phyloP scores from a whole-genome alignment of 2,797 vertebrate species.

The Argyrosomus regius region DNA sequence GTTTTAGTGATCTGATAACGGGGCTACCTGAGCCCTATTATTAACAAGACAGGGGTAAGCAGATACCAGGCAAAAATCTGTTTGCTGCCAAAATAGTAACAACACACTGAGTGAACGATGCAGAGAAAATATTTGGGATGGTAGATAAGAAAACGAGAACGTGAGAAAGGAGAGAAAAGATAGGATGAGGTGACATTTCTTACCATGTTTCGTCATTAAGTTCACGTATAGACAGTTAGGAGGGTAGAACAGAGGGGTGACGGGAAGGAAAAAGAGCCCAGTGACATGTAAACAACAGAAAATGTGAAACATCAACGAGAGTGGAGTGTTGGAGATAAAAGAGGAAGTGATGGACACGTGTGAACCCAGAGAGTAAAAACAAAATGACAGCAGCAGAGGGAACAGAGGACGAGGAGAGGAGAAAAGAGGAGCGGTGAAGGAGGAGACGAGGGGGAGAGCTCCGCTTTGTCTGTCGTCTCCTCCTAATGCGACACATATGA shows the following conservation, averaged over 20 bases:
- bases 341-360: slow-evolving; percentile 16
- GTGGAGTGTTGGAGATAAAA: slow-evolving; percentile 13
- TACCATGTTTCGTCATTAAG: neutral
- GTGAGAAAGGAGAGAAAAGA: slow-evolving; percentile 14
- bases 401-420: slow-evolving; percentile 29
- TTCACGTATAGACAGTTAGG: neutral
- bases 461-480: slow-evolving; percentile 69
- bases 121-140: slow-evolving; percentile 28
- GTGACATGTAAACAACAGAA: slow-evolving; percentile 5
- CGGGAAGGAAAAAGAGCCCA: neutral
- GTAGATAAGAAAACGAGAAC: slow-evolving; percentile 10
- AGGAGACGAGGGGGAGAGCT: slow-evolving; percentile 35
- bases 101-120: slow-evolving; percentile 32
- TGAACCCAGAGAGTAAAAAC: slow-evolving; percentile 5
- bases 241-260: neutral
- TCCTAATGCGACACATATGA: slow-evolving; percentile 78
- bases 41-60: slow-evolving; percentile 13
- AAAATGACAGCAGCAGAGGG: slow-evolving; percentile 24
- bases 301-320: slow-evolving; percentile 14
- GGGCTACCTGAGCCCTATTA: slow-evolving; percentile 16
- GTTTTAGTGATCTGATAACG: slow-evolving; percentile 47
- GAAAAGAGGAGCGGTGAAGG: slow-evolving; percentile 36
- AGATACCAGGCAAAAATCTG: slow-evolving; percentile 31
- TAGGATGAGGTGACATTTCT: neutral
- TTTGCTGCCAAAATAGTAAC: slow-evolving; percentile 44